These are phyloP conservation scores for Stegana nigrithorax DNA, from an alignment of 2,888 invertebrate species.

Conservation along the genomic window DNA sequence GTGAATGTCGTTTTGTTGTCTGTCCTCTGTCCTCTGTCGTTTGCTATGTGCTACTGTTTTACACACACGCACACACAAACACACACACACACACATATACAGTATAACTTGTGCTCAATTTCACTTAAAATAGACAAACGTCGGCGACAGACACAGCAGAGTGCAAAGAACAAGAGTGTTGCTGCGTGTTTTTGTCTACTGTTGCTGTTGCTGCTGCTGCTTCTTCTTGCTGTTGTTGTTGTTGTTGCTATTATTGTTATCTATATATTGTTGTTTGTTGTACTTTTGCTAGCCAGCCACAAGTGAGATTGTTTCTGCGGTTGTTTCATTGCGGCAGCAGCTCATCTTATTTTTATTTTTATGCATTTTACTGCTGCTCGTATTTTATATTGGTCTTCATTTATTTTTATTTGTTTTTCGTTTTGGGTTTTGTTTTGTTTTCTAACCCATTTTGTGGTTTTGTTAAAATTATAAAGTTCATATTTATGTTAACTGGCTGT, in stretches of 20 bases:
- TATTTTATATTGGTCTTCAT: background rate
- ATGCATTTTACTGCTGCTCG: background rate
- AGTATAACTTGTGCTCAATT: slow-evolving; percentile 7
- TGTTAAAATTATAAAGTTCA: no score
- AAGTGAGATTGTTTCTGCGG: background rate
- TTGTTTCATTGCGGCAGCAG: background rate
- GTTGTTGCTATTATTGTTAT: background rate
- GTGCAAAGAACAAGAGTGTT: background rate
- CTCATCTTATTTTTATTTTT: background rate
- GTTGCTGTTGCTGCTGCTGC: no score
- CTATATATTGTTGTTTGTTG: background rate
- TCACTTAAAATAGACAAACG: background rate
- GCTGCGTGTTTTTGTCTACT: no score
- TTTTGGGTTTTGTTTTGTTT: background rate
- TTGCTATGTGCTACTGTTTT: background rate
- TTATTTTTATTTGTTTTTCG: background rate
- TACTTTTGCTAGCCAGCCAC: no score
- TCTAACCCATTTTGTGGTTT: no score
- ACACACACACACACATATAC: no score
- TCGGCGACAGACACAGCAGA: background rate
- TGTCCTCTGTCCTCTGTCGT: background rate
- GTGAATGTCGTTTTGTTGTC: slow-evolving; percentile 15
- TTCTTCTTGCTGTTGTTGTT: no score
- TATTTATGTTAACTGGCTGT: no score
- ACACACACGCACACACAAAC: no score